Percentiles rank a stretch among this genome's conserved stretches.
Evolutionary conservation across 2,888 invertebrate genomes (phyloP).

Genomic region (Muschampia plurimacula): DNA sequence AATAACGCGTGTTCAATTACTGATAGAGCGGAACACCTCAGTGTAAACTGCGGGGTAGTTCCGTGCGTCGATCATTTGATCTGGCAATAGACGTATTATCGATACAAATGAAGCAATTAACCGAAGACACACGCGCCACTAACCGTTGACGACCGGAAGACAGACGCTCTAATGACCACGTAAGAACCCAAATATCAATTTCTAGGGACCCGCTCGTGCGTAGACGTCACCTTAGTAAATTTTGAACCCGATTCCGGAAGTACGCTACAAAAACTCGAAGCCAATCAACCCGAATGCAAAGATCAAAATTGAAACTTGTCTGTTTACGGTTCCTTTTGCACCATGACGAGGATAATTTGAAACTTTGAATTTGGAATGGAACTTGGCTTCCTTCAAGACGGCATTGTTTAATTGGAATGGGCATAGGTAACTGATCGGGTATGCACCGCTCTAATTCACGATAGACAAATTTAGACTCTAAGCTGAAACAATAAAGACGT

Average conservation of each 20-base stretch:
- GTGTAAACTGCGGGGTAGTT: constrained; percentile 30
- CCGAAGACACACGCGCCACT: constrained; percentile 72
- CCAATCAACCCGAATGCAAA: constrained; percentile 74
- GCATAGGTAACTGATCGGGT: constrained; percentile 59
- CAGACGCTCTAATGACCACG: constrained; percentile 80
- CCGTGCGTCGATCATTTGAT: constrained; percentile 49
- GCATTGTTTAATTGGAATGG: constrained; percentile 71
- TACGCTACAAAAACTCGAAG: constrained; percentile 75
- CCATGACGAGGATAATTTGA: constrained; percentile 61
- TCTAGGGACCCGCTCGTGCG: constrained; percentile 74
- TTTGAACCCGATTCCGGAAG: constrained; percentile 75
- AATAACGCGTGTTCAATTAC: constrained; percentile 53
- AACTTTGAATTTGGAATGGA: constrained; percentile 52
- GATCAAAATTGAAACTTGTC: constrained; percentile 70
- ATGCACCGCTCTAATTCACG: constrained; percentile 6
- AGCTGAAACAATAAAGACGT: not conserved
- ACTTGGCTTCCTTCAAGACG: constrained; percentile 70
- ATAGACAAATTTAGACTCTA: constrained; percentile 22
- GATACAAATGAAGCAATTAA: constrained; percentile 83
- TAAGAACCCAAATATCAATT: constrained; percentile 84
- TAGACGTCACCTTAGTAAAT: constrained; percentile 63
- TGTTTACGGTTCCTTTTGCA: constrained; percentile 70
- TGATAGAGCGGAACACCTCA: constrained; percentile 64
- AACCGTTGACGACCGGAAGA: constrained; percentile 72
- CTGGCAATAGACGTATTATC: constrained; percentile 65